Evolutionary conservation across 2,113 vertebrate species (phyloP), one percentile per base, ranked within the genome.

Genomic region (Sisor rabdophorus): DNA sequence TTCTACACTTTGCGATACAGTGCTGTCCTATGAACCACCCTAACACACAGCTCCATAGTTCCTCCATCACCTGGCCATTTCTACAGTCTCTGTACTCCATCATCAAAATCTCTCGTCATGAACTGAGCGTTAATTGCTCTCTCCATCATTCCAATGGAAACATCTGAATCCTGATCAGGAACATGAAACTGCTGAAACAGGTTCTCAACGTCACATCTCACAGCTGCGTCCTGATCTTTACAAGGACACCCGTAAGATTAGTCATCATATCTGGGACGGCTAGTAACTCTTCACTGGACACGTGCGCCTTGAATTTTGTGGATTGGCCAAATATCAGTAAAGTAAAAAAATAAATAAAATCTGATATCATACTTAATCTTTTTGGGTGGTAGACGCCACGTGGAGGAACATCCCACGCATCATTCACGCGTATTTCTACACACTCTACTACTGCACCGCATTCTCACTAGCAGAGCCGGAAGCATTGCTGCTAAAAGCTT

Each of bases 151-250:
- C 73, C 71, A 73, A 52, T 52, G 72, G 1, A 82, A 22, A 32
- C 75, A 20, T 81, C 9, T 0, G 17, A 22, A 20, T 75, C 50
- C 24, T 15, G 7, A 11, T 72, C n/a, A 10, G 26, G 32, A 0
- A 82, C 72, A 48, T 77, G 63, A 47, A 73, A 65, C 16, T 76
- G 58, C 7, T 78, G 30, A 8, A 77, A 83, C 60, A 75, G 73
- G 2, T 74, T 74, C 17, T 80, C 56, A 4, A 75, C 72, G 15
- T 79, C 54, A 22, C 77, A 79, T 48, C 68, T 73, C 11, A 75
- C 26, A 11, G 76, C 72, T 15, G 15, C 64, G 13, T 56, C 80
- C n/a, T 47, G 47, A 79, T 78, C 3, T 48, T 16, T 11, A 81
- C 3, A 36, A 81, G 80, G 9, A 78, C 58, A n/a, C 65, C 71